phyloP scores from a whole-genome alignment of 1,140 invertebrate genomes.

The Episyrphus balteatus region DNA sequence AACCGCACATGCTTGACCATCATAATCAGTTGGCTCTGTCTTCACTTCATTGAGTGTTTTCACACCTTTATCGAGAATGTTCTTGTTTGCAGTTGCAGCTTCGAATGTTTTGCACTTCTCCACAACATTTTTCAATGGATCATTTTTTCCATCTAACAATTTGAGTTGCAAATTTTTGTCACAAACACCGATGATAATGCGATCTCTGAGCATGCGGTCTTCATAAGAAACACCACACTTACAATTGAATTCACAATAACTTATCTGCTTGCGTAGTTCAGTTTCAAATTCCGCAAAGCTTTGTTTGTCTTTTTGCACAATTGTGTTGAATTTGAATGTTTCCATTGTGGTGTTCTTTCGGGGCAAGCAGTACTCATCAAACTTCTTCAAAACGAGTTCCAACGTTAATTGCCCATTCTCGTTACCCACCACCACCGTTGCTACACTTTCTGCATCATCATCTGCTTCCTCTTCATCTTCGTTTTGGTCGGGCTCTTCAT shows the following conservation, averaged over 20 bases:
- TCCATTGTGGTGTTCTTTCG: conserved; percentile 5
- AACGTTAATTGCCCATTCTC: no score
- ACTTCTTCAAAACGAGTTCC: conserved; percentile 1
- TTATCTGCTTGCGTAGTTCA: conserved; percentile 3
- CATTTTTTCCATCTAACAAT: background rate
- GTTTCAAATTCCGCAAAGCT: conserved; percentile 12
- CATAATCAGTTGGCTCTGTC: no score
- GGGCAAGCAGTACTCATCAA: conserved; percentile 6
- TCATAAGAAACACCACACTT: conserved; percentile 5
- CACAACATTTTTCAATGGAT: background rate
- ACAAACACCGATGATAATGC: conserved; percentile 2
- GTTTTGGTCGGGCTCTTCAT: no score
- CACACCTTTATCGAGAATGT: background rate
- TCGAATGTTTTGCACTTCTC: conserved; percentile 7
- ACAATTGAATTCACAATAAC: conserved; percentile 2
- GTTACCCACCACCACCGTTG: no score
- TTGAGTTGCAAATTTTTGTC: conserved; percentile 6
- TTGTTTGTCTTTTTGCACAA: conserved; percentile 5
- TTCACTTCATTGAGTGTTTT: no score
- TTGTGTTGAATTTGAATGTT: conserved; percentile 6
- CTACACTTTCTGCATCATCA: no score
- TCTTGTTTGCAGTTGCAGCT: conserved; percentile 3
- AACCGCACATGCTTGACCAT: no score
- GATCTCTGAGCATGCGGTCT: conserved; percentile 4
- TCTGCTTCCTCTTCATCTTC: no score